phyloP scores from a whole-genome alignment of 1,140 invertebrate species.

The Zophobas atratus region DNA sequence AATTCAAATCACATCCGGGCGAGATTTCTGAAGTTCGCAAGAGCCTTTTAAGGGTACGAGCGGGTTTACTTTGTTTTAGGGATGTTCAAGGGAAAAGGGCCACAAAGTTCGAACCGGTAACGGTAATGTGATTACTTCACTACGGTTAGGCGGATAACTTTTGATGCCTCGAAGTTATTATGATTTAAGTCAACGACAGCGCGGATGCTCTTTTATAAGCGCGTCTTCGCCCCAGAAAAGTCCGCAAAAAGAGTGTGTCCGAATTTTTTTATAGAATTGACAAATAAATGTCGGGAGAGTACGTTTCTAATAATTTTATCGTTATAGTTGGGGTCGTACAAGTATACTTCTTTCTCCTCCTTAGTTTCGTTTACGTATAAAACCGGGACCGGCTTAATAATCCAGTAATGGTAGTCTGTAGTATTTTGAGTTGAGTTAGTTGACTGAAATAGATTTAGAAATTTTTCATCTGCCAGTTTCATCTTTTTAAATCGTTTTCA shows the following conservation, averaged over 20 bases:
- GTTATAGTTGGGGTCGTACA: too few relatives aligned
- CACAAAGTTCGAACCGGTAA: constrained; percentile 48
- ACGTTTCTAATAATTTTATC: too few relatives aligned
- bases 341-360: too few relatives aligned
- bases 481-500: too few relatives aligned
- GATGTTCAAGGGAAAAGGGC: constrained; percentile 42
- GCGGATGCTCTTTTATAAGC: not conserved
- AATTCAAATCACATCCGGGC: constrained; percentile 47
- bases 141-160: constrained; percentile 49
- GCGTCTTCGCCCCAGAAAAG: not conserved
- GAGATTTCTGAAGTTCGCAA: constrained; percentile 43
- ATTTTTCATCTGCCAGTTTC: too few relatives aligned
- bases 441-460: too few relatives aligned
- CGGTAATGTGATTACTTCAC: constrained; percentile 50
- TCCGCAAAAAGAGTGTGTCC: not conserved
- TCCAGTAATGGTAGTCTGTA: too few relatives aligned
- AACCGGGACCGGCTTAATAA: too few relatives aligned
- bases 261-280: not conserved
- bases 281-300: too few relatives aligned
- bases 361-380: too few relatives aligned
- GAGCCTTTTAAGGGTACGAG: constrained; percentile 34
- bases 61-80: constrained; percentile 37
- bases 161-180: constrained; percentile 48
- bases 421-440: too few relatives aligned
- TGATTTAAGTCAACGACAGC: constrained; percentile 23